These are phyloP conservation scores for Yponomeuta evonymella DNA, from an alignment of 2,888 invertebrate species.

Conservation along the genomic window DNA sequence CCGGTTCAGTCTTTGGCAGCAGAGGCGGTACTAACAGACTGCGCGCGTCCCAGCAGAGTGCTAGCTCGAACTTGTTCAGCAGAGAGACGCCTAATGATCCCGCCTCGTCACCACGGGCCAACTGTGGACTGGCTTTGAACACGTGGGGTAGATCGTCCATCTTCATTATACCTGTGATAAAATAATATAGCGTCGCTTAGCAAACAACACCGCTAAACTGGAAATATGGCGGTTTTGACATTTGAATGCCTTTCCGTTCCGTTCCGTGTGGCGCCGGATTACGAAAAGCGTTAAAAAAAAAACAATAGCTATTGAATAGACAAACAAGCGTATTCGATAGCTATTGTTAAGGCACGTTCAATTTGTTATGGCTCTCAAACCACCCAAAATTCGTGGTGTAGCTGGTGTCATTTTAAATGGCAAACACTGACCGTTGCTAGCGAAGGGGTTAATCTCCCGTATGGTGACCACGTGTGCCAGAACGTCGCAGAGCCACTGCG, in stretches of 20 bases:
- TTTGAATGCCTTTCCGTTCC: no score
- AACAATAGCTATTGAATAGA: no score
- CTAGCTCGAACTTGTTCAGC: conserved; percentile 97
- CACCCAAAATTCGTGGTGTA: no score
- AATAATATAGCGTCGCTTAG: no score
- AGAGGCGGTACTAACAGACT: conserved; percentile 94
- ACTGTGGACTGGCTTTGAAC: conserved; percentile 90
- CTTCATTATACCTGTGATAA: conserved; percentile 86
- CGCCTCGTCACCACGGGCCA: conserved; percentile 77
- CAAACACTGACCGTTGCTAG: conserved; percentile 80
- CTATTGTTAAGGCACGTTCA: no score
- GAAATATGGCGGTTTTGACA: no score
- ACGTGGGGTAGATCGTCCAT: conserved; percentile 93
- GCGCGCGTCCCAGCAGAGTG: conserved; percentile 95
- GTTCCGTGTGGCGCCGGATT: no score
- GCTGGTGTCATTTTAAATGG: no score
- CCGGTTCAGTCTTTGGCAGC: conserved; percentile 79
- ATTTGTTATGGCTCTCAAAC: no score
- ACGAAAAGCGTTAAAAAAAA: no score
- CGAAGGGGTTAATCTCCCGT: conserved; percentile 97
- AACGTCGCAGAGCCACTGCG: conserved; percentile 99
- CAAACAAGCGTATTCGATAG: no score
- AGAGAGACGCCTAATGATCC: conserved; percentile 91
- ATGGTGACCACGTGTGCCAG: conserved; percentile 97
- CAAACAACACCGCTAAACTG: no score